Evolutionary conservation across 2,113 vertebrate species (phyloP).

Genomic region (Petaurus breviceps): DNA sequence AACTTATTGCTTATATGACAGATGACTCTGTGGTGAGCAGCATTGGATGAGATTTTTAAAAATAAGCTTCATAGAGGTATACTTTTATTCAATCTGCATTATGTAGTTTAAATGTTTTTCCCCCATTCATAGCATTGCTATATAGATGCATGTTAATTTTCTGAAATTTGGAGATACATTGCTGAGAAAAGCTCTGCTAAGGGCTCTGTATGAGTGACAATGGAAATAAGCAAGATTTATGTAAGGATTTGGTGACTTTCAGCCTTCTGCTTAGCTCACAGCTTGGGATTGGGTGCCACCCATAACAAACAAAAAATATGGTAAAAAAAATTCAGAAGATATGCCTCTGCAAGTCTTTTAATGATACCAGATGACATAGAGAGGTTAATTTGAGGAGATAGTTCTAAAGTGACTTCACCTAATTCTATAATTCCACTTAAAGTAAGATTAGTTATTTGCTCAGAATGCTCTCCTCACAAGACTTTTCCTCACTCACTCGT

Average conservation of each 20-base stretch:
- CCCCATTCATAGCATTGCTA: not conserved
- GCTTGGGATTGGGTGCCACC: not conserved
- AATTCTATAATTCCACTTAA: not conserved
- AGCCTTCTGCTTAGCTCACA: not conserved
- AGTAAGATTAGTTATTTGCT: not conserved
- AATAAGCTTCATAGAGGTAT: not conserved
- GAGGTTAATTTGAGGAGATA: not conserved
- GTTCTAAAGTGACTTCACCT: not conserved
- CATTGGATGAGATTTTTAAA: not conserved
- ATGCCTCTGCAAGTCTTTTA: not conserved
- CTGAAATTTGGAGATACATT: not conserved
- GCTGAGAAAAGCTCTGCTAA: not conserved
- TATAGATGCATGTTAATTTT: not conserved
- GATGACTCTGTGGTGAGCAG: not conserved
- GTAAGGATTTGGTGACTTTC: not conserved
- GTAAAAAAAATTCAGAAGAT: not conserved
- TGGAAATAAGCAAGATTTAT: not conserved
- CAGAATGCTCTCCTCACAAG: not conserved
- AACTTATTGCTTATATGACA: not conserved
- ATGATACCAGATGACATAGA: not conserved
- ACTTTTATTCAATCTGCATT: not conserved
- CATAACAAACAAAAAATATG: not conserved
- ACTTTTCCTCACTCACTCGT: not conserved
- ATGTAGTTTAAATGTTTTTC: not conserved
- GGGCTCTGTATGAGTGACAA: not conserved